phyloP scores from a whole-genome alignment of 2,888 invertebrate species.

The Polyommatus icarus region DNA sequence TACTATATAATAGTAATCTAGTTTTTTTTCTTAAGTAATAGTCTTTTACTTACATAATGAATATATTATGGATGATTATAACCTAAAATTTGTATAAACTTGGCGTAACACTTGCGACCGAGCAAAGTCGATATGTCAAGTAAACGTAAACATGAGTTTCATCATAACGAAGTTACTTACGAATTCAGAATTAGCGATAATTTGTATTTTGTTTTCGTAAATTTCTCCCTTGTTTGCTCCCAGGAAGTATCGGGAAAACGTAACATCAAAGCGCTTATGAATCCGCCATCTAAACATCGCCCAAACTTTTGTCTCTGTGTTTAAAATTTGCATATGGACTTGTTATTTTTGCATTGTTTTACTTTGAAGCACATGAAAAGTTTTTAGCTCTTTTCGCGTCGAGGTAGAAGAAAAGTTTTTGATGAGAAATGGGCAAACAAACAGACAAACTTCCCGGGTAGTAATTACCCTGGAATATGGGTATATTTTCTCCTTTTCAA shows the following conservation, averaged over 20 bases:
- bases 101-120: neutral
- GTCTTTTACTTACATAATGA: no score
- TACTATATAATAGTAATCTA: no score
- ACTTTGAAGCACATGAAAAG: constrained; percentile 31
- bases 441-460: constrained; percentile 22
- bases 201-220: constrained; percentile 21
- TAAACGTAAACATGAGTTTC: neutral
- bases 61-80: neutral
- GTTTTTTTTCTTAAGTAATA: no score
- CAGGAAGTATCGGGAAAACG: constrained; percentile 27
- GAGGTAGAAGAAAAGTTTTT: constrained; percentile 28
- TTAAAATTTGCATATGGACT: constrained; percentile 33
- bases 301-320: constrained; percentile 33
- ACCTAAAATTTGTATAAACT: neutral
- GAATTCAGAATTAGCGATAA: constrained; percentile 17
- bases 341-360: constrained; percentile 35
- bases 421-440: constrained; percentile 30
- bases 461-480: constrained; percentile 20
- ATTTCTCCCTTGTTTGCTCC: constrained; percentile 22
- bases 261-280: constrained; percentile 33
- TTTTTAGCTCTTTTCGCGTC: constrained; percentile 24
- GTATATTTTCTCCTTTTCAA: constrained; percentile 10
- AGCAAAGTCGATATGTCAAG: constrained; percentile 2
- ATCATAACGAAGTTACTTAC: constrained; percentile 20
- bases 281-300: constrained; percentile 28